Conservation (phyloP, 2,888 invertebrate genomes). For the Cephus spinipes region DNA sequence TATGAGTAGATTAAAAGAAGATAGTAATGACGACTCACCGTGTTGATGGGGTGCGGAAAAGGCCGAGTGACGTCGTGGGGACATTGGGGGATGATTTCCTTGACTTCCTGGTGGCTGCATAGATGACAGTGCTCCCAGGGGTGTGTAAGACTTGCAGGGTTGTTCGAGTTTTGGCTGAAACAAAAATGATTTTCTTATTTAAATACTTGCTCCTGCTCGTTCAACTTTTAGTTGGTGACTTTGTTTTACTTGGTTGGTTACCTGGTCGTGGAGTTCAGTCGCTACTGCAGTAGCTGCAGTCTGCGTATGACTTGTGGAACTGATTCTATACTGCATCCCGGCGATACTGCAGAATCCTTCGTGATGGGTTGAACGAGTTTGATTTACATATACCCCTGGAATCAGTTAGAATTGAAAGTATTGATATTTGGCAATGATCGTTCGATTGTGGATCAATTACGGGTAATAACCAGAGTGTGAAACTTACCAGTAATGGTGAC, state of each 20-base stretch:
- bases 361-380: slow-evolving; percentile 80
- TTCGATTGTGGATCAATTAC: neutral
- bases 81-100: slow-evolving; percentile 63
- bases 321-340: slow-evolving; percentile 88
- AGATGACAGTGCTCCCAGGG: slow-evolving; percentile 84
- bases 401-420: neutral
- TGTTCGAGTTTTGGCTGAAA: slow-evolving; percentile 58
- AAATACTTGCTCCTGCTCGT: neutral
- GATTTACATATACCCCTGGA: slow-evolving; percentile 79
- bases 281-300: slow-evolving; percentile 86
- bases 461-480: neutral
- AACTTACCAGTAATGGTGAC: slow-evolving; percentile 81
- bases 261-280: slow-evolving; percentile 68
- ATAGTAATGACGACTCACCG: slow-evolving; percentile 64
- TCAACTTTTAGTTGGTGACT: neutral
- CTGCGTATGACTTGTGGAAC: slow-evolving; percentile 87
- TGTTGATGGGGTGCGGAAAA: slow-evolving; percentile 72
- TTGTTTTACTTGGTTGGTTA: slow-evolving; percentile 25
- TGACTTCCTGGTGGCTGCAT: slow-evolving; percentile 85
- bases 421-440: neutral
- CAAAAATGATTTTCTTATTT: slow-evolving; percentile 5
- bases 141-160: slow-evolving; percentile 80
- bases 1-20: neutral
- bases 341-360: slow-evolving; percentile 87
- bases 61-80: slow-evolving; percentile 64